Conservation (phyloP, 2,113 vertebrate genomes). For the western clawed frog (Xenopus tropicalis) region DNA sequence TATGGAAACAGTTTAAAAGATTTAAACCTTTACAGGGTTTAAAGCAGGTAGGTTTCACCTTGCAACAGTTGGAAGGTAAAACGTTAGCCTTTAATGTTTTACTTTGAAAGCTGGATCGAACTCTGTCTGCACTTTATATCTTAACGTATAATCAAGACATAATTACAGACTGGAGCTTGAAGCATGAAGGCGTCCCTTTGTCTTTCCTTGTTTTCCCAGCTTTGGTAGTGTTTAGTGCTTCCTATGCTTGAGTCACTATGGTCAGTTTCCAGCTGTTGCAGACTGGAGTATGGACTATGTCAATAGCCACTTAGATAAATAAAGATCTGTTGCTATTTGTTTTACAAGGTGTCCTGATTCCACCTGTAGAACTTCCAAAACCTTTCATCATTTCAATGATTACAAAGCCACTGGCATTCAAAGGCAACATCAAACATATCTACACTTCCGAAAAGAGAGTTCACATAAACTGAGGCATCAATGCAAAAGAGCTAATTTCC, state of each 20-base stretch:
- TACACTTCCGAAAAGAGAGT: slow-evolving; percentile 5
- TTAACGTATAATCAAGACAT: slow-evolving; percentile 37
- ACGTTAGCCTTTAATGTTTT: slow-evolving; percentile 21
- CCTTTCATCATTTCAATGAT: slow-evolving; percentile 37
- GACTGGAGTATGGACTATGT: slow-evolving; percentile 8
- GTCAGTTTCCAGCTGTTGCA: slow-evolving; percentile 60
- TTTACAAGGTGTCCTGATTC: slow-evolving; percentile 57
- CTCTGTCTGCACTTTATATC: slow-evolving; percentile 24
- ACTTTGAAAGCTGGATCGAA: slow-evolving; percentile 12
- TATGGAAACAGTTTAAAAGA: too few relatives aligned
- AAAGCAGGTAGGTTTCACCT: not conserved
- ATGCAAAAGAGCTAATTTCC: not conserved
- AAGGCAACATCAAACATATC: slow-evolving; percentile 3
- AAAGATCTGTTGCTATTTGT: slow-evolving; percentile 53
- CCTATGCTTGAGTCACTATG: slow-evolving; percentile 36
- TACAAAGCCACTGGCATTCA: slow-evolving; percentile 18
- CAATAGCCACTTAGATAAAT: slow-evolving; percentile 59
- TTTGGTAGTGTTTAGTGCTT: slow-evolving; percentile 29
- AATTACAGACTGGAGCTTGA: slow-evolving; percentile 15
- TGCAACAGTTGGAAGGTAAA: slow-evolving; percentile 20
- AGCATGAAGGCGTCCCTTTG: slow-evolving; percentile 15
- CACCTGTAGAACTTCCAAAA: slow-evolving; percentile 45
- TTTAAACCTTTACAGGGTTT: too few relatives aligned
- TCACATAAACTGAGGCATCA: slow-evolving; percentile 9
- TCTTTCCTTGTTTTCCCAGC: slow-evolving; percentile 10